Percentiles rank a stretch among this genome's conserved stretches.
Conservation (phyloP, 2,888 invertebrate species). For the Meliscaeva auricollis region DNA sequence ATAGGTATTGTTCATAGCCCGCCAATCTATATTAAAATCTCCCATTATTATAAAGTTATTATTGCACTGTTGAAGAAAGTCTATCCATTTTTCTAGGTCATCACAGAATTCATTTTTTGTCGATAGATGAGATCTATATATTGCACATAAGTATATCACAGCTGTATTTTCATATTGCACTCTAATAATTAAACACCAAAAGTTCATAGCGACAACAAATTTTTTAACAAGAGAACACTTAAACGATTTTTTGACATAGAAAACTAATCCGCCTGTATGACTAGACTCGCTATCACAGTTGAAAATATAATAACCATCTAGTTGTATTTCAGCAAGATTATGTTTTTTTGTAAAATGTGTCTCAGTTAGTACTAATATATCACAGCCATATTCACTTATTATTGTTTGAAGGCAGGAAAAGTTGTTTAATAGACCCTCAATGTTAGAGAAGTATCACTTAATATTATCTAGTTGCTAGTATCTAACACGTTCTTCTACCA, state of each 20-base stretch:
- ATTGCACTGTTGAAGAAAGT: constrained; percentile 7
- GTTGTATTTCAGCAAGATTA: background rate
- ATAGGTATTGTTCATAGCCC: background rate
- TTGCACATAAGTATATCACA: background rate
- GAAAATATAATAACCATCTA: constrained; percentile 3
- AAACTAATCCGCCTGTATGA: background rate
- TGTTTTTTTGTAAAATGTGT: background rate
- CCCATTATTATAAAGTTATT: background rate
- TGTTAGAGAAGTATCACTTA: background rate
- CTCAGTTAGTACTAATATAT: background rate
- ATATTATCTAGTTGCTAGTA: constrained; percentile 1
- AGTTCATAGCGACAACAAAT: constrained; percentile 1
- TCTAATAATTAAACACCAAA: constrained; percentile 10
- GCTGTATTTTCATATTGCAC: constrained; percentile 9
- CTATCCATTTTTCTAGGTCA: background rate
- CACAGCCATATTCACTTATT: background rate
- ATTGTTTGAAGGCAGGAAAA: background rate
- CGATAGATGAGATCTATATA: constrained; percentile 12
- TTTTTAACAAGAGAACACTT: background rate
- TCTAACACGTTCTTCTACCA: background rate
- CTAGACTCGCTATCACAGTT: background rate
- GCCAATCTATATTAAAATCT: constrained; percentile 13
- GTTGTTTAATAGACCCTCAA: background rate
- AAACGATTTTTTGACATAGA: background rate
- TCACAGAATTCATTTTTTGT: constrained; percentile 6